Evolutionary conservation across 92 coral and sea anemone genomes (phyloP), one percentile per base, ranked within the genome.

Genomic region (Zoanthus sociatus): DNA sequence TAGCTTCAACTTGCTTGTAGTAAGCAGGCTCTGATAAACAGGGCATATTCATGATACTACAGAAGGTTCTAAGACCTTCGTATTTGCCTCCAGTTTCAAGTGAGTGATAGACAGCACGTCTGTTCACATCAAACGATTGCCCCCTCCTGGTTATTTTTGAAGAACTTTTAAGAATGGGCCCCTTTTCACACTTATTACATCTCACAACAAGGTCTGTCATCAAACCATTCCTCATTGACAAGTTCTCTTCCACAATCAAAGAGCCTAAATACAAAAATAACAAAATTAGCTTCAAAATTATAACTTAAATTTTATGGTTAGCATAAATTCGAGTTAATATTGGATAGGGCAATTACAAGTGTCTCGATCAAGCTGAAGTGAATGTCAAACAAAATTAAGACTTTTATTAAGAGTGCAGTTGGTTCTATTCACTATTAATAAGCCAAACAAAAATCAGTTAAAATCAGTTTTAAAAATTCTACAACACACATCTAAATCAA

Each of bases 51-150:
- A 37, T 37, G 42, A 37, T 37, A 37, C 42, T 37, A 37, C 42
- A 37, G 42, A 56, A 56, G 64, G 64, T 56, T 56, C 16, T 56
- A 15, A 56, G 64, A 15, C 64, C 16, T 56, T 56, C 64, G 16
- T 56, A 56, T 9, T 8, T 10, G 17, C 64, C 64, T 14, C 64
- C 64, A 4, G 64, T 10, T 17, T 56, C 64, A 13, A 81, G 78
- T n/a, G 91, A 75, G 47, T 87, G 90, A 67, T 90, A 81, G 0
- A 90, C 91, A 1, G 86, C 91, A 70, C 86, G 79, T 8, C 71
- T 3, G 83, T 89, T 89, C 16, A 83, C 92, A 83, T 88, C 87
- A 73, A 82, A 88, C 54, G 91, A 87, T 71, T 88, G 87, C 64
- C 87, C 91, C 64, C 79, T 78, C 78, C 21, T 88, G 66, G 87